These are phyloP conservation scores for Onychostruthus taczanowskii DNA, from an alignment of 2,113 vertebrate genomes.

Conservation along the genomic window DNA sequence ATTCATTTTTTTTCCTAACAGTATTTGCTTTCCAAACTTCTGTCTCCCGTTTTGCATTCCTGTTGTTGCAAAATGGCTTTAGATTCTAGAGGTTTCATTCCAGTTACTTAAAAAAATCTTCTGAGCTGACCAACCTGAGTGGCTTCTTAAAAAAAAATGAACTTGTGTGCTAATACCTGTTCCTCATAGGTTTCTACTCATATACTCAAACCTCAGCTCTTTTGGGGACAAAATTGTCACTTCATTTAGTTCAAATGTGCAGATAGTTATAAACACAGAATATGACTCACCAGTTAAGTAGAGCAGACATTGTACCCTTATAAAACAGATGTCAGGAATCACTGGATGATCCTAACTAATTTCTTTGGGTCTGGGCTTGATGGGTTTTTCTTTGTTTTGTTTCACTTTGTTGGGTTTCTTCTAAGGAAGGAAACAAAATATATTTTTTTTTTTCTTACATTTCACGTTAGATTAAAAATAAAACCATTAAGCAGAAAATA, in stretches of 20 bases:
- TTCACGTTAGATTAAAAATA: not conserved
- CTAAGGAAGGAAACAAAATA: not conserved
- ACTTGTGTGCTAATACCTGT: not conserved
- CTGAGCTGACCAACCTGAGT: not conserved
- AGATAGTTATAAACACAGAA: not conserved
- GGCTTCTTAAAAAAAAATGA: not conserved
- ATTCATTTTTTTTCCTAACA: not conserved
- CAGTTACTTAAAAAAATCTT: not conserved
- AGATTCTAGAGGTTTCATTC: not conserved
- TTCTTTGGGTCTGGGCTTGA: not conserved
- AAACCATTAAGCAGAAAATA: not conserved
- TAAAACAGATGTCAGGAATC: not conserved
- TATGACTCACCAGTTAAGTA: not conserved
- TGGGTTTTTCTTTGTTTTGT: not conserved
- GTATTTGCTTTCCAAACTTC: not conserved
- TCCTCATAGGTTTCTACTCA: not conserved
- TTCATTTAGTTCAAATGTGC: not conserved
- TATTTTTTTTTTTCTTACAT: not conserved
- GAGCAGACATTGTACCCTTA: not conserved
- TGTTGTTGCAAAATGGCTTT: not conserved
- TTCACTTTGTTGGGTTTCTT: not conserved
- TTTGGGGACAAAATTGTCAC: not conserved
- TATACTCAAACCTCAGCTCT: not conserved
- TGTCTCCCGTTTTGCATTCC: not conserved
- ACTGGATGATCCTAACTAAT: not conserved